Conservation (phyloP, 2,797 vertebrate genomes). For the Gymnoscopelus braueri region DNA sequence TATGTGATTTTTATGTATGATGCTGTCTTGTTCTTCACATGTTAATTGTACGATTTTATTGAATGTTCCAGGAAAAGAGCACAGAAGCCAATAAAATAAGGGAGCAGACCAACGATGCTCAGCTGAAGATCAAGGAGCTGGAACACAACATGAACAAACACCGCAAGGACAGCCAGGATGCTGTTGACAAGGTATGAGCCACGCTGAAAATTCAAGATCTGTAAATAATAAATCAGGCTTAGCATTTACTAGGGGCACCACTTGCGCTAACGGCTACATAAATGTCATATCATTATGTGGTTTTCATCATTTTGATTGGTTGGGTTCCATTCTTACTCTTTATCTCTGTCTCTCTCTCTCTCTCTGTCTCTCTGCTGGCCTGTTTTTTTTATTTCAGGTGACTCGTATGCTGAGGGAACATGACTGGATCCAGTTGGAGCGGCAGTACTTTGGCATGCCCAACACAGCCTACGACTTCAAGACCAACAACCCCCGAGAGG, state of each 20-base stretch:
- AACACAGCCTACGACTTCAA: slow-evolving; percentile 94
- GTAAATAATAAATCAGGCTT: too few relatives aligned
- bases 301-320: neutral
- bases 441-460: slow-evolving; percentile 88
- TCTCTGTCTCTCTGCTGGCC: too few relatives aligned
- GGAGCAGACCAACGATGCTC: slow-evolving; percentile 87
- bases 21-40: neutral
- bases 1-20: neutral
- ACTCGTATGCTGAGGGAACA: slow-evolving; percentile 89
- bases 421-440: slow-evolving; percentile 92
- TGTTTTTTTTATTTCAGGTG: slow-evolving; percentile 75
- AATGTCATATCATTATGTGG: too few relatives aligned
- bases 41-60: neutral
- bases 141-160: slow-evolving; percentile 90
- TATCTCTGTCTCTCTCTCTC: neutral
- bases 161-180: slow-evolving; percentile 86
- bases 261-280: too few relatives aligned
- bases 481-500: slow-evolving; percentile 86
- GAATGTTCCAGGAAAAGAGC: slow-evolving; percentile 74
- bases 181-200: slow-evolving; percentile 74
- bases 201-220: neutral
- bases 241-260: too few relatives aligned
- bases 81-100: slow-evolving; percentile 79
- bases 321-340: neutral
- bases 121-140: slow-evolving; percentile 90